Conservation (phyloP, 2,113 vertebrate species). For the Uropsilus gracilis region DNA sequence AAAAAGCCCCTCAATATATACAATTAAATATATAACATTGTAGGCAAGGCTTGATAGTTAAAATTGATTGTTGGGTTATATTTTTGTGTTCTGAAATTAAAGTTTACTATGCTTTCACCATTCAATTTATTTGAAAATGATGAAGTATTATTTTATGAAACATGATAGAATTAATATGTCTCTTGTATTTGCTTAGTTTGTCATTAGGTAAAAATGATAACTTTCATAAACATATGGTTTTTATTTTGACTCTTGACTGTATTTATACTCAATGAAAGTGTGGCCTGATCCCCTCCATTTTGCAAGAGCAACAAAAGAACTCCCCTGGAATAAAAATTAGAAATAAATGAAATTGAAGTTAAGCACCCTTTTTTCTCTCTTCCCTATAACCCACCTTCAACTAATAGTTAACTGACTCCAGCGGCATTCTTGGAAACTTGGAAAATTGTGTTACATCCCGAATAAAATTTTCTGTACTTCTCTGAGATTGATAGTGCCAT, state of each 20-base stretch:
- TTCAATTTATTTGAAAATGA: background rate
- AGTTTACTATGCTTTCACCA: background rate
- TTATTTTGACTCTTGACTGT: background rate
- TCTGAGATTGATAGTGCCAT: too few relatives aligned
- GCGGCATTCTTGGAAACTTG: too few relatives aligned
- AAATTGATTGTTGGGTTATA: background rate
- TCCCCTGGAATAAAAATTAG: too few relatives aligned
- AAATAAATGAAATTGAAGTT: too few relatives aligned
- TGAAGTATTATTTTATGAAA: background rate
- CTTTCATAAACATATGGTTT: background rate
- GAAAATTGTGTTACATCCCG: too few relatives aligned
- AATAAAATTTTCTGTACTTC: too few relatives aligned
- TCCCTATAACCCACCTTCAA: too few relatives aligned
- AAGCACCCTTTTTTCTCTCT: too few relatives aligned
- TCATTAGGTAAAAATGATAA: background rate
- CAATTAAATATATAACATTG: background rate
- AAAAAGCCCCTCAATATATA: background rate
- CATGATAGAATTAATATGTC: background rate
- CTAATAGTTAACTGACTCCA: too few relatives aligned
- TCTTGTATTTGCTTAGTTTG: background rate
- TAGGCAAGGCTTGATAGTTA: background rate
- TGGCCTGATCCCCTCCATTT: too few relatives aligned
- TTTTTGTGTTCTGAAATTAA: constrained; percentile 7
- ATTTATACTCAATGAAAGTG: background rate
- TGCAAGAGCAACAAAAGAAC: too few relatives aligned